A percentile compares a stretch with the other conserved stretches of the same genome.
phyloP scores from a whole-genome alignment of 2,888 invertebrate species.

The Apomyelois bistriatella region DNA sequence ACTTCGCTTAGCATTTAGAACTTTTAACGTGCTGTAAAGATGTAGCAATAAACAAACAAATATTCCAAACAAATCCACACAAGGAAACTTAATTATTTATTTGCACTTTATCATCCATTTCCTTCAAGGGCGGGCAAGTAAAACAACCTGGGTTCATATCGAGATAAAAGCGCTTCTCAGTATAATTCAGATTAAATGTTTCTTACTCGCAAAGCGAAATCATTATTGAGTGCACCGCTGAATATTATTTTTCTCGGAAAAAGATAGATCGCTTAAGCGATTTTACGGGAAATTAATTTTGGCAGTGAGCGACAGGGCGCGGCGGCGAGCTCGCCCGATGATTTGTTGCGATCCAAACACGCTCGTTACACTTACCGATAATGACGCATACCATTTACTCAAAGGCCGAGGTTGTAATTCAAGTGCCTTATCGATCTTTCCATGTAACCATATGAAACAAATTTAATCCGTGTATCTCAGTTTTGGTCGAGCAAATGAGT shows the following conservation, averaged over 20 bases:
- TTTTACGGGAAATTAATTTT: conserved; percentile 76
- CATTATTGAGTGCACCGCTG: conserved; percentile 53
- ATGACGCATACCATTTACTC: conserved; percentile 68
- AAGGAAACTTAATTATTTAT: conserved; percentile 67
- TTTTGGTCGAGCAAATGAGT: conserved; percentile 16
- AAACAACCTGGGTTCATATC: conserved; percentile 48
- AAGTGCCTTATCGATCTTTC: conserved; percentile 52
- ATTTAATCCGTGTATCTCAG: conserved; percentile 31
- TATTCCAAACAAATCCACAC: conserved; percentile 43
- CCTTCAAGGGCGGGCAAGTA: conserved; percentile 45
- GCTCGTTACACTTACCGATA: conserved; percentile 63
- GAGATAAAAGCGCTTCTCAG: conserved; percentile 52
- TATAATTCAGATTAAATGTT: conserved; percentile 58
- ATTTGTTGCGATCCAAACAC: conserved; percentile 62
- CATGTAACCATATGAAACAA: conserved; percentile 42
- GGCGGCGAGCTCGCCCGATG: conserved; percentile 46
- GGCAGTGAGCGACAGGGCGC: conserved; percentile 68
- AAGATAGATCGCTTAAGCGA: conserved; percentile 73
- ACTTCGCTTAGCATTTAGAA: too few relatives aligned
- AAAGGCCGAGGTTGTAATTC: conserved; percentile 55
- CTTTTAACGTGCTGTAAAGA: not conserved
- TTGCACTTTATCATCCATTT: conserved; percentile 48
- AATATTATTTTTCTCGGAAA: conserved; percentile 71
- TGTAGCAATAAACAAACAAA: not conserved
- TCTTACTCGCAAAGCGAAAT: conserved; percentile 49